These are phyloP conservation scores for Papilio demoleus DNA, from an alignment of 2,888 invertebrate species.

Conservation along the genomic window DNA sequence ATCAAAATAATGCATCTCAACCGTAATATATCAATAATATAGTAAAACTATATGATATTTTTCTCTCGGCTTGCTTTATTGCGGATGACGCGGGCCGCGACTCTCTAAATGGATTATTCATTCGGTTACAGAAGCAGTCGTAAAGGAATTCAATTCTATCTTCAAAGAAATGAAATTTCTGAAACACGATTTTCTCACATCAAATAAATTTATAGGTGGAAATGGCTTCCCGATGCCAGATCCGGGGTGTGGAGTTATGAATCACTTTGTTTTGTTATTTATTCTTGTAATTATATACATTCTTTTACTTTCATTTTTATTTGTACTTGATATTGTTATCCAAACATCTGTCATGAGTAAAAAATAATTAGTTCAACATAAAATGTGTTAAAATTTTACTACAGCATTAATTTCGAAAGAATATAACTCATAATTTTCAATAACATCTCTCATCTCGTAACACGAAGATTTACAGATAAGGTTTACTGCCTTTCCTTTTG, in stretches of 20 bases:
- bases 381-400: too few species aligned
- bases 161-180: constrained; percentile 71
- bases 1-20: constrained; percentile 40
- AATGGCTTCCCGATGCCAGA: constrained; percentile 52
- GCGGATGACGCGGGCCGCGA: constrained; percentile 54
- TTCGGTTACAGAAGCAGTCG: constrained; percentile 76
- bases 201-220: constrained; percentile 67
- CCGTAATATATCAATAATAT: constrained; percentile 41
- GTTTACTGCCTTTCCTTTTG: neutral
- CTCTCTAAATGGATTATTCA: constrained; percentile 74
- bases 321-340: neutral
- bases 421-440: neutral
- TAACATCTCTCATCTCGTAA: neutral
- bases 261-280: neutral
- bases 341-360: too few species aligned
- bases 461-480: neutral
- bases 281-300: neutral
- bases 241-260: constrained; percentile 41
- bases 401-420: neutral
- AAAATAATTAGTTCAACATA: too few species aligned
- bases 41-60: constrained; percentile 40
- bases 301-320: neutral
- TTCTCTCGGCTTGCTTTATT: constrained; percentile 47
- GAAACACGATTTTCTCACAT: constrained; percentile 63
- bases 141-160: constrained; percentile 76